phyloP scores from a whole-genome alignment of 2,797 vertebrate species.

The Anguilla marmorata region DNA sequence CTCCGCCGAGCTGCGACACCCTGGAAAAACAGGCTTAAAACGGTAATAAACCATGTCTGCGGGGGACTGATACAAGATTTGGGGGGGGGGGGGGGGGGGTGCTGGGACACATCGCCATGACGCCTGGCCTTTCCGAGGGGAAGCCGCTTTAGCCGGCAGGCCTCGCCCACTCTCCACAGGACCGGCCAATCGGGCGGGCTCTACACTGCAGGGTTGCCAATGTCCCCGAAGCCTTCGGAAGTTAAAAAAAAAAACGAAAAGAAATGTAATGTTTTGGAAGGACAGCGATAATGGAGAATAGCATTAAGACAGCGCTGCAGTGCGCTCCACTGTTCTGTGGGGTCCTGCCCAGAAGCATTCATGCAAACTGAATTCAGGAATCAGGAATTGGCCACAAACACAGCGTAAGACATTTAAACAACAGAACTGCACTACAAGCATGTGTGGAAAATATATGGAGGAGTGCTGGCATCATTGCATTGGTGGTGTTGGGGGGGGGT shows the following conservation, averaged over 20 bases:
- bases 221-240: background rate
- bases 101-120: background rate
- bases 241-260: background rate
- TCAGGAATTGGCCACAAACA: too few relatives aligned
- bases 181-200: background rate
- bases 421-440: background rate
- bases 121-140: background rate
- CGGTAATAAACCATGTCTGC: background rate
- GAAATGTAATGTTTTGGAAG: background rate
- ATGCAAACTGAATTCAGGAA: background rate
- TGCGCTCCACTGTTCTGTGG: background rate
- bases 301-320: background rate
- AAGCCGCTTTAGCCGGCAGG: background rate
- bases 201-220: background rate
- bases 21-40: background rate
- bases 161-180: background rate
- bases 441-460: constrained; percentile 5
- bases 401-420: background rate
- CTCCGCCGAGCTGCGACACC: background rate
- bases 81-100: too few relatives aligned
- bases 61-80: background rate
- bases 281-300: background rate
- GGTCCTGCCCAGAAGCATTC: background rate
- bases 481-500: background rate
- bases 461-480: background rate